phyloP scores from a whole-genome alignment of 2,113 vertebrate species.

The Hippopotamus amphibius region DNA sequence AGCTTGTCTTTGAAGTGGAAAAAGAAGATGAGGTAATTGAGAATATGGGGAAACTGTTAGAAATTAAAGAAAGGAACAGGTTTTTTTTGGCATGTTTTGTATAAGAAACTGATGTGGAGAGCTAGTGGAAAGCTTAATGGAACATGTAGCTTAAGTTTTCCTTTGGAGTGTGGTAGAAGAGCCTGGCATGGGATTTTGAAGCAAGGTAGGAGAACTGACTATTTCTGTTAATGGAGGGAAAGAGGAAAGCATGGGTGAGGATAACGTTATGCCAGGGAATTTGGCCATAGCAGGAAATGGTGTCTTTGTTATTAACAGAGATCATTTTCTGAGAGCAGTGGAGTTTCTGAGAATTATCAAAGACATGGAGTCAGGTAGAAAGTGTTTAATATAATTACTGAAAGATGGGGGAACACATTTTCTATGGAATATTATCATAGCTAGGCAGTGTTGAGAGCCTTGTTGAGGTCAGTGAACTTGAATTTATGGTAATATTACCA shows the following conservation, averaged over 20 bases:
- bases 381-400: neutral
- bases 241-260: neutral
- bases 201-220: neutral
- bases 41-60: neutral
- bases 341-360: neutral
- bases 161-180: neutral
- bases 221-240: neutral
- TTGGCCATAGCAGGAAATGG: neutral
- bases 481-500: neutral
- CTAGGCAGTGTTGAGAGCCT: neutral
- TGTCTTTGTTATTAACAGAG: neutral
- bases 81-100: neutral
- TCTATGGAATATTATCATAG: neutral
- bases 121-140: neutral
- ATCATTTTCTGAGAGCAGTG: constrained; percentile 20
- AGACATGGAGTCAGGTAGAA: neutral
- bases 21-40: neutral
- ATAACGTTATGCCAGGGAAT: neutral
- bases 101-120: neutral
- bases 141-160: neutral
- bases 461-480: neutral
- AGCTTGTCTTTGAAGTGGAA: constrained; percentile 9
- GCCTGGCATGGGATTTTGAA: neutral
- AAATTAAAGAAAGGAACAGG: neutral
- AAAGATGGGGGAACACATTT: neutral